phyloP scores from a whole-genome alignment of 2,797 vertebrate species.

The Brachymystax lenok region DNA sequence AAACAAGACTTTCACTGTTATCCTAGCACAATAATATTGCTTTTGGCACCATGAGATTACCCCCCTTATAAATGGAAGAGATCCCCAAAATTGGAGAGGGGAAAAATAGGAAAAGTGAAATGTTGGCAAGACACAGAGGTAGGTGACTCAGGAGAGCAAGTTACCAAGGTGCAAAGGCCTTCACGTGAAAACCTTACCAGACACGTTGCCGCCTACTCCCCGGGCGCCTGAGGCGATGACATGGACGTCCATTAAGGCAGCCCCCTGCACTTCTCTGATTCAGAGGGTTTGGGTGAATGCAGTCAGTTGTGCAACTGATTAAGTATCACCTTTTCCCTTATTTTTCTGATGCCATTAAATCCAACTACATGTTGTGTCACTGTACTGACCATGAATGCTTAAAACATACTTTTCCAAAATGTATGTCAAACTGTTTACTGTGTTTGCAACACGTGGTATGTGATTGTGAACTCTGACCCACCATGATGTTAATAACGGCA shows the following conservation, averaged over 20 bases:
- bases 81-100: slow-evolving; percentile 33
- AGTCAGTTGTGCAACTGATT: too few relatives aligned
- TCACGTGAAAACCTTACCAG: neutral
- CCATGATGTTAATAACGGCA: neutral
- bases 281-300: too few relatives aligned
- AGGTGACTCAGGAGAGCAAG: neutral
- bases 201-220: too few relatives aligned
- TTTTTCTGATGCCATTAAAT: neutral
- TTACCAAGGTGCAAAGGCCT: neutral
- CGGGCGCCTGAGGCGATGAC: too few relatives aligned
- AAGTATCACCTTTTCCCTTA: neutral
- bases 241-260: too few relatives aligned
- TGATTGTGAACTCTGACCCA: neutral
- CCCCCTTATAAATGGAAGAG: slow-evolving; percentile 33
- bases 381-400: neutral
- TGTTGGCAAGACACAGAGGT: neutral
- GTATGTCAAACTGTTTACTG: neutral
- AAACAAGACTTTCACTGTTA: slow-evolving; percentile 59
- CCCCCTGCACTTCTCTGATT: too few relatives aligned
- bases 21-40: slow-evolving; percentile 44
- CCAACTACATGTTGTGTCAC: neutral
- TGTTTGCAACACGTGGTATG: neutral
- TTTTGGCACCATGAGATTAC: slow-evolving; percentile 38
- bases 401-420: neutral
- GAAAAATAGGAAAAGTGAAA: slow-evolving; percentile 8